Percentiles rank a stretch among this genome's conserved stretches.
Conservation (phyloP, 2,797 vertebrate genomes). For the Carcharodon carcharias region DNA sequence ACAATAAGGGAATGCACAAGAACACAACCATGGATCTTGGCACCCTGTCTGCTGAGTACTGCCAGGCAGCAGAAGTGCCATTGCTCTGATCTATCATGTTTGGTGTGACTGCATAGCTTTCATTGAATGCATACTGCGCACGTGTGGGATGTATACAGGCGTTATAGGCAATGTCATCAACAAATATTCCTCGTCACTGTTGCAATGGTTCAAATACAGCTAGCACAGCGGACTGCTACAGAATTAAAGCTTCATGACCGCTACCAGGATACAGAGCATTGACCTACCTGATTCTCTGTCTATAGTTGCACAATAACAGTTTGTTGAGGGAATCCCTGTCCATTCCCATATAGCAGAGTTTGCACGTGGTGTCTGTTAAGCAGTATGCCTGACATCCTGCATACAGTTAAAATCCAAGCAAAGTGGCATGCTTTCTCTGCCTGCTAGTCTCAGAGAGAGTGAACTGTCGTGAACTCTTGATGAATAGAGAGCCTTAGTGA, state of each 20-base stretch:
- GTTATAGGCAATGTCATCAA: background rate
- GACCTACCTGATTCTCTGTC: background rate
- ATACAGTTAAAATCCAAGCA: background rate
- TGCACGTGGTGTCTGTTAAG: background rate
- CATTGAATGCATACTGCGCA: background rate
- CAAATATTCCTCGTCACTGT: background rate
- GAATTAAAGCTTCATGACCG: background rate
- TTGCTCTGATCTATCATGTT: background rate
- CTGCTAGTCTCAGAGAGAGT: background rate
- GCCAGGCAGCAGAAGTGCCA: background rate
- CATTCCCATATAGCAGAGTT: background rate
- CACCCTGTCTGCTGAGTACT: background rate
- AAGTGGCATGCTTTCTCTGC: background rate
- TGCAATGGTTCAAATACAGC: background rate
- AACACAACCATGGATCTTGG: background rate
- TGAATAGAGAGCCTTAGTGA: too few relatives aligned
- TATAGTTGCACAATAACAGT: background rate
- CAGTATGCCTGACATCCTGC: background rate
- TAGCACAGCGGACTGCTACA: background rate
- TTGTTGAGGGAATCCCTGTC: background rate
- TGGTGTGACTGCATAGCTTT: too few relatives aligned
- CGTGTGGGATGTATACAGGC: background rate
- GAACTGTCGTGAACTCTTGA: too few relatives aligned
- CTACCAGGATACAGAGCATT: background rate
- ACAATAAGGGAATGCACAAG: background rate